These are phyloP conservation scores for Triops cancriformis DNA, from an alignment of 1,140 invertebrate species.

Conservation along the genomic window DNA sequence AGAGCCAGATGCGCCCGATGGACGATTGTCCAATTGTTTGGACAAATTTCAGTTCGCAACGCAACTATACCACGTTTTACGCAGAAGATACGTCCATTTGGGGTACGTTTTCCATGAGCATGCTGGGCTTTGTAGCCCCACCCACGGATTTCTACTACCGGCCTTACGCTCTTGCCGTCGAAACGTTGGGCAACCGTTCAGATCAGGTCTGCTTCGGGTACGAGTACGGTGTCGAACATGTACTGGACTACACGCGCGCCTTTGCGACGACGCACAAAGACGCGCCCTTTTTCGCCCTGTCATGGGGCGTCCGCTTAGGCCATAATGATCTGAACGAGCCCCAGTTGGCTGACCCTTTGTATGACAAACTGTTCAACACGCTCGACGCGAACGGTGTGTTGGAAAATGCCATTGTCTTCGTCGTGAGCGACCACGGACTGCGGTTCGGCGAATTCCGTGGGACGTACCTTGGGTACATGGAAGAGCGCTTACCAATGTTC, in stretches of 20 bases:
- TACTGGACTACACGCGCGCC: neutral
- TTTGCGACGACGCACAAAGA: neutral
- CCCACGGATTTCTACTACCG: conserved; percentile 28
- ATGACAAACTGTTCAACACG: neutral
- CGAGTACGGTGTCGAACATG: neutral
- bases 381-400: neutral
- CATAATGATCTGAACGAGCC: neutral
- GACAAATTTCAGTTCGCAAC: conserved; percentile 32
- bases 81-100: conserved; percentile 35
- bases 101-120: conserved; percentile 34
- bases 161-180: neutral
- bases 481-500: conserved; percentile 5
- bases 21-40: conserved; percentile 40
- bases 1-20: conserved; percentile 33
- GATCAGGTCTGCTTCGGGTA: neutral
- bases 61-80: conserved; percentile 34
- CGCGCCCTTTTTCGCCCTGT: neutral
- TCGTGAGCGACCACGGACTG: conserved; percentile 16
- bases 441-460: neutral
- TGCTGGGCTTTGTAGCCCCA: conserved; percentile 33
- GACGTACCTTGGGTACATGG: conserved; percentile 3
- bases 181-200: neutral
- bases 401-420: neutral
- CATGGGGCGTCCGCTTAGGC: neutral
- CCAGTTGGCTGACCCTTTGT: neutral